Percentiles rank a stretch among this genome's conserved stretches.
Conservation (phyloP, 2,888 invertebrate species). For the Troglohyphantes excavatus region DNA sequence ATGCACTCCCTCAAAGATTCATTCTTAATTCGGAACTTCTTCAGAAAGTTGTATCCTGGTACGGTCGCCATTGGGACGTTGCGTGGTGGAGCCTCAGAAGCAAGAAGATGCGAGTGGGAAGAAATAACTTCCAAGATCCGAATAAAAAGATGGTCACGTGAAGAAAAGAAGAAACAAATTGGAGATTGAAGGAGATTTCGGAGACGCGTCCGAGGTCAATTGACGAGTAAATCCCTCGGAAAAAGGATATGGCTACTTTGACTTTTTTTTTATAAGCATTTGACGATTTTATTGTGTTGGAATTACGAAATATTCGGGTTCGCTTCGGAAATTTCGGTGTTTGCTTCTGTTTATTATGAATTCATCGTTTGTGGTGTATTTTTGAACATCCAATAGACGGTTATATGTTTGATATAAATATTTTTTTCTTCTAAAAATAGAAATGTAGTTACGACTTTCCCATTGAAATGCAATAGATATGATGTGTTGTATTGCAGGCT, state of each 20-base stretch:
- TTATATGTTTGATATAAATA: too few relatives aligned
- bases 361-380: too few relatives aligned
- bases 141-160: constrained; percentile 20
- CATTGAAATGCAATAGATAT: too few relatives aligned
- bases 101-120: background rate
- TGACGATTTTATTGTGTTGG: background rate
- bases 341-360: too few relatives aligned
- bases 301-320: too few relatives aligned
- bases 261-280: background rate
- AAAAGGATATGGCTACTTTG: background rate
- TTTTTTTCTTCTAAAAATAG: too few relatives aligned
- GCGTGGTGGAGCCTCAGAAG: background rate
- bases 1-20: constrained; percentile 24
- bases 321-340: too few relatives aligned
- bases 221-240: background rate
- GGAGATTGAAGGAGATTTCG: constrained; percentile 42
- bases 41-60: constrained; percentile 40
- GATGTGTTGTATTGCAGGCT: too few relatives aligned
- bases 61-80: constrained; percentile 17
- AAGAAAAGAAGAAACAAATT: background rate
- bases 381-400: too few relatives aligned
- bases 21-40: constrained; percentile 34
- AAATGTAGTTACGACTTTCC: too few relatives aligned
- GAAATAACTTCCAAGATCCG: constrained; percentile 4
- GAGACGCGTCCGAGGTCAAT: constrained; percentile 33